Evolutionary conservation across 2,888 invertebrate genomes (phyloP).

Genomic region (Eulithis testata): DNA sequence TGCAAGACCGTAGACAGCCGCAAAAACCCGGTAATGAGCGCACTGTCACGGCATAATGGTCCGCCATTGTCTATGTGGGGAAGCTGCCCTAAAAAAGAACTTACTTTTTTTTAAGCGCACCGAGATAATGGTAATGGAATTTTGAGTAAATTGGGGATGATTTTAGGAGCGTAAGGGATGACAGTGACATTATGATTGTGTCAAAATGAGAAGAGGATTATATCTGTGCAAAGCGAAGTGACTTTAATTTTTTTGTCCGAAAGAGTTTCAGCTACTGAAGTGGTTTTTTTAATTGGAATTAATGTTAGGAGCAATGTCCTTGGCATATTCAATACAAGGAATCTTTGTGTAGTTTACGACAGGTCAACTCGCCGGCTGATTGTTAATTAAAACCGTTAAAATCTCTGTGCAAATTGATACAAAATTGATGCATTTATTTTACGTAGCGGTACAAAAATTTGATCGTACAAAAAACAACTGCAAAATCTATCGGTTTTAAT

Average conservation of each 20-base stretch:
- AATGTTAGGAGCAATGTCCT: conserved; percentile 13
- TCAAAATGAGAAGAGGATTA: conserved; percentile 3
- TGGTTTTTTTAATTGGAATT: conserved; percentile 1
- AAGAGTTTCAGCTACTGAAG: not conserved
- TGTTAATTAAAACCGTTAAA: conserved; percentile 24
- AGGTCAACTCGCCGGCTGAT: conserved; percentile 11
- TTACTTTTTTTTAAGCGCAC: conserved; percentile 49
- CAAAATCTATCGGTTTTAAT: conserved; percentile 12
- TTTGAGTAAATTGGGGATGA: conserved; percentile 37
- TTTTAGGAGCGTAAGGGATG: conserved; percentile 28
- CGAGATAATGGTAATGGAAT: conserved; percentile 46
- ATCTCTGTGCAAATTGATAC: conserved; percentile 26
- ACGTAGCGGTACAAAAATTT: conserved; percentile 22
- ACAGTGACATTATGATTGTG: conserved; percentile 18
- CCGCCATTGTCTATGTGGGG: conserved; percentile 72
- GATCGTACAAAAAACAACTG: conserved; percentile 15
- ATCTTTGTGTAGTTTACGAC: conserved; percentile 10
- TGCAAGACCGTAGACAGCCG: conserved; percentile 55
- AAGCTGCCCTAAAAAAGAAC: conserved; percentile 55
- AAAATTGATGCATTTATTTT: conserved; percentile 30
- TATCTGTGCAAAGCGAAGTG: not conserved
- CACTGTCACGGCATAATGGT: conserved; percentile 75
- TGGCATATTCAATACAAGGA: conserved; percentile 4
- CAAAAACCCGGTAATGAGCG: conserved; percentile 81
- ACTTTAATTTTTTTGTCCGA: not conserved